Conservation (phyloP, 2,113 vertebrate species). For the Gymnocephalus cernua region DNA sequence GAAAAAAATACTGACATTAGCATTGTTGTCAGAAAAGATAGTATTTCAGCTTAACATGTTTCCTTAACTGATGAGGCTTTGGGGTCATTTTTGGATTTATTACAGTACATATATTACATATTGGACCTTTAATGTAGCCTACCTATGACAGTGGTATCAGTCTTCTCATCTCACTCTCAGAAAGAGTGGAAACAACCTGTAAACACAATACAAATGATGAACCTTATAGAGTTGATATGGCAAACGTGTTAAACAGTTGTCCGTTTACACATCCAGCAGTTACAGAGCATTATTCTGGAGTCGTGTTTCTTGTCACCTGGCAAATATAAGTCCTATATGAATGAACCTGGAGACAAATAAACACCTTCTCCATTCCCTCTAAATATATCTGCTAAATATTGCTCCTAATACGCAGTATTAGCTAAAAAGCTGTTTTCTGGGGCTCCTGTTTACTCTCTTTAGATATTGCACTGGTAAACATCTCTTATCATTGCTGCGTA, state of each 20-base stretch:
- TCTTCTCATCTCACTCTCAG: neutral
- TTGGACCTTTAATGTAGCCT: no score
- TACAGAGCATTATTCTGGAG: neutral
- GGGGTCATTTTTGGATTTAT: no score
- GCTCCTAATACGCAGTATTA: neutral
- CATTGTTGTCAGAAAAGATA: no score
- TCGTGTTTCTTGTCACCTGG: neutral
- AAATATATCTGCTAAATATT: neutral
- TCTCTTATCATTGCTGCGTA: neutral
- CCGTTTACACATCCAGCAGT: neutral
- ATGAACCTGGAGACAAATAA: no score
- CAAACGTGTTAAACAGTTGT: neutral
- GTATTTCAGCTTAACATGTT: no score
- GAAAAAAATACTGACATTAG: no score
- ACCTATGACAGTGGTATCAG: neutral
- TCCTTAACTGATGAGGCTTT: no score
- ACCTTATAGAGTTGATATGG: neutral
- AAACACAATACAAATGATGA: neutral
- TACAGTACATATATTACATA: no score
- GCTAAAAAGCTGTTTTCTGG: neutral
- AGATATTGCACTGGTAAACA: conserved; percentile 13
- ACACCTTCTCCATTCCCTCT: neutral
- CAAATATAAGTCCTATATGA: no score
- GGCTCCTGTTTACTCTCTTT: neutral
- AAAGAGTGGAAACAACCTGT: neutral